These are phyloP conservation scores for Halcyon senegalensis DNA, from an alignment of 2,113 vertebrate species.

Conservation along the genomic window DNA sequence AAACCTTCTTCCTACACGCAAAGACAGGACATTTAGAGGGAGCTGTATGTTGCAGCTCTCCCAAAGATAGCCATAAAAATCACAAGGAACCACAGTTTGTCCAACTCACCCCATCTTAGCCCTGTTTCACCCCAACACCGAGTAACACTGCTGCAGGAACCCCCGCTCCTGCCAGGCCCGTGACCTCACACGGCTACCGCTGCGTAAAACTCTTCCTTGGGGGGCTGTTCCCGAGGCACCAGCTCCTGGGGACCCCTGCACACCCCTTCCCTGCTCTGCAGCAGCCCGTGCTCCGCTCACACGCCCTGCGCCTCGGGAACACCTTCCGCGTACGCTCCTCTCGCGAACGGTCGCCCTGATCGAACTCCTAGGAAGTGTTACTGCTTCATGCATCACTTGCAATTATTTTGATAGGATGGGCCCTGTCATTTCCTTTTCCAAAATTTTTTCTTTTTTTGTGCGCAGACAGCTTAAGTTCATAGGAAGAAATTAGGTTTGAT, in stretches of 20 bases:
- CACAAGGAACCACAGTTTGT: constrained; percentile 40
- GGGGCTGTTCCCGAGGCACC: neutral
- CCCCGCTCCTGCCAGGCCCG: neutral
- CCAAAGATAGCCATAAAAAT: constrained; percentile 45
- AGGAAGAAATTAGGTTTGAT: constrained; percentile 80
- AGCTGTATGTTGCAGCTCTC: constrained; percentile 43
- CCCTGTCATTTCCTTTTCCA: constrained; percentile 56
- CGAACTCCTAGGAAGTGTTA: neutral
- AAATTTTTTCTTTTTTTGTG: constrained; percentile 68
- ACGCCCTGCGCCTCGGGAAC: neutral
- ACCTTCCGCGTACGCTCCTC: constrained; percentile 12
- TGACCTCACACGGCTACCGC: neutral
- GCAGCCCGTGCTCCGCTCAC: neutral
- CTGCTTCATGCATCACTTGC: neutral
- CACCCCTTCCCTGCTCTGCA: neutral
- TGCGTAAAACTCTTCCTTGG: neutral
- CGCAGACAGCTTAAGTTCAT: constrained; percentile 83
- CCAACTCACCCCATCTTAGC: neutral
- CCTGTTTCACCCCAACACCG: neutral
- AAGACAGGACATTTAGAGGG: neutral
- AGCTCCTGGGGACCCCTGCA: neutral
- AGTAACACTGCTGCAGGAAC: neutral
- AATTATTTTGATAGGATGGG: constrained; percentile 41
- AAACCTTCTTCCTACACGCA: neutral
- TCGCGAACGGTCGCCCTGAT: neutral